These are phyloP conservation scores for Melanocharis versteri DNA, from an alignment of 2,113 vertebrate genomes.

Conservation along the genomic window DNA sequence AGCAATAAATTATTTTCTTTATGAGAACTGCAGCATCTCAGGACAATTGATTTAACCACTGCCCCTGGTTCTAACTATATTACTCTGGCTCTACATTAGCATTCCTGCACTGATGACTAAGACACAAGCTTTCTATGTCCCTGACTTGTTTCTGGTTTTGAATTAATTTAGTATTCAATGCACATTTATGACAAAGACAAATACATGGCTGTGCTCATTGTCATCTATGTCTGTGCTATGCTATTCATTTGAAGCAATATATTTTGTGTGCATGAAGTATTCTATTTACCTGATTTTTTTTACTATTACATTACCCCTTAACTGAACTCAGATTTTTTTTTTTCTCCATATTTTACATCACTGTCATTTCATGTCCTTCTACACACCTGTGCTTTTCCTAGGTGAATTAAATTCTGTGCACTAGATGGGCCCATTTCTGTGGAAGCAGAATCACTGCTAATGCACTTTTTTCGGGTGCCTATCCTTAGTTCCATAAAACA, in stretches of 20 bases:
- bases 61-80: background rate
- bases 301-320: background rate
- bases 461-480: background rate
- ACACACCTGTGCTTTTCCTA: background rate
- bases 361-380: background rate
- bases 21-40: background rate
- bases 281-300: background rate
- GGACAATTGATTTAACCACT: background rate
- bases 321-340: background rate
- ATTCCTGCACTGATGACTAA: background rate
- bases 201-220: background rate
- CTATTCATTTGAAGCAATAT: background rate
- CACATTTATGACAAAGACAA: background rate
- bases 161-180: background rate
- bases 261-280: background rate
- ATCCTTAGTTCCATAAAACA: background rate
- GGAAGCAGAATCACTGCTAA: background rate
- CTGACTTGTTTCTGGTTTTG: background rate
- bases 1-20: background rate
- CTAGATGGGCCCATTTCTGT: background rate
- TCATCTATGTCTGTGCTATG: background rate
- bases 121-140: background rate
- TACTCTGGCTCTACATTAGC: background rate
- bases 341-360: background rate
- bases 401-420: background rate